phyloP scores from a whole-genome alignment of 2,888 invertebrate genomes.

The Dryobota labecula region DNA sequence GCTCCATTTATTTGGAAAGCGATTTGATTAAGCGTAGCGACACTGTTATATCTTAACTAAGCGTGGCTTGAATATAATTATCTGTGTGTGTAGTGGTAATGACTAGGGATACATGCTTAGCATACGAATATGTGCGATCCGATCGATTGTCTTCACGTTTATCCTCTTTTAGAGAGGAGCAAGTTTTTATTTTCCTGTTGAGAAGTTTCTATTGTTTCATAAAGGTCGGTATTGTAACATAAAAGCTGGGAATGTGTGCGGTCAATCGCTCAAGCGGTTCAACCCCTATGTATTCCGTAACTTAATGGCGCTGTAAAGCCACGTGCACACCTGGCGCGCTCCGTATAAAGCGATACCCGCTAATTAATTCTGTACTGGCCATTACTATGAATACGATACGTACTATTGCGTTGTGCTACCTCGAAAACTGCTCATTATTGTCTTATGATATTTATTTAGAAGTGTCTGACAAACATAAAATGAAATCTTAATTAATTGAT shows the following conservation, averaged over 20 bases:
- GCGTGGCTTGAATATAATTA: constrained; percentile 78
- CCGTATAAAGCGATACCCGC: constrained; percentile 76
- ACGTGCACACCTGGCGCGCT: constrained; percentile 82
- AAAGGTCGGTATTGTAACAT: constrained; percentile 64
- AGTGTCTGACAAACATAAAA: constrained; percentile 20
- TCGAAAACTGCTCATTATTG: constrained; percentile 76
- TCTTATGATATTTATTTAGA: constrained; percentile 35
- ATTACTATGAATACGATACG: constrained; percentile 81
- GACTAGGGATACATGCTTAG: constrained; percentile 68
- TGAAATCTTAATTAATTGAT: constrained; percentile 40
- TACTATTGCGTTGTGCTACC: constrained; percentile 76
- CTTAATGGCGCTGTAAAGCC: constrained; percentile 85
- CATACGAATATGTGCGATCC: constrained; percentile 63
- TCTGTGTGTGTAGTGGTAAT: constrained; percentile 70
- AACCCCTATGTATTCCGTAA: constrained; percentile 75
- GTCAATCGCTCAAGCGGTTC: constrained; percentile 81
- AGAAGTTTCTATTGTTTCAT: constrained; percentile 67
- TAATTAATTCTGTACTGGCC: constrained; percentile 86
- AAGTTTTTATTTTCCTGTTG: constrained; percentile 61
- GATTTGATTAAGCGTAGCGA: constrained; percentile 84
- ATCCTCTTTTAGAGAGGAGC: constrained; percentile 60
- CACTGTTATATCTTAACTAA: constrained; percentile 79
- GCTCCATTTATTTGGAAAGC: constrained; percentile 86
- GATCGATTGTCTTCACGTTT: constrained; percentile 64
- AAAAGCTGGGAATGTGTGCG: constrained; percentile 72